Percentiles rank a stretch among this genome's conserved stretches.
Evolutionary conservation across 2,888 invertebrate species (phyloP).

Genomic region (Melitaea athalia): DNA sequence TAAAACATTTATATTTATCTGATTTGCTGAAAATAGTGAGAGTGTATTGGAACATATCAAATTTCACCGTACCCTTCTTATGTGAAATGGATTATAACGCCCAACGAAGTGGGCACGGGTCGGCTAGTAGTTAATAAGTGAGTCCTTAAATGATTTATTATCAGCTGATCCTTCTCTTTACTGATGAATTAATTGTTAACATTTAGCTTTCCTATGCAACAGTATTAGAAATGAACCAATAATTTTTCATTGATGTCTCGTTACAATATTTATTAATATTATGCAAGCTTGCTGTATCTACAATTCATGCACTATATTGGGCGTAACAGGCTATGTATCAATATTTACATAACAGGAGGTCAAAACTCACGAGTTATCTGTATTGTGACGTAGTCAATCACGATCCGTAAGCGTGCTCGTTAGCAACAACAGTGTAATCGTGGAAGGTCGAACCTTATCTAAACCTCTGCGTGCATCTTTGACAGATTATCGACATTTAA

Average conservation of each 20-base stretch:
- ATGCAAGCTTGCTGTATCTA: constrained; percentile 4
- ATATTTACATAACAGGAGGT: constrained; percentile 51
- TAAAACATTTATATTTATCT: too few relatives aligned
- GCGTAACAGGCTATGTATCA: constrained; percentile 38
- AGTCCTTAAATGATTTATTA: not conserved
- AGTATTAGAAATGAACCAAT: not conserved
- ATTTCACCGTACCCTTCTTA: too few relatives aligned
- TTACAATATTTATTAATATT: not conserved
- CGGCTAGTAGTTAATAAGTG: too few relatives aligned
- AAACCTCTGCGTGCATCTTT: constrained; percentile 45
- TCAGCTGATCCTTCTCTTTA: too few relatives aligned
- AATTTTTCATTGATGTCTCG: not conserved
- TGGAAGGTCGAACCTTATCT: constrained; percentile 47
- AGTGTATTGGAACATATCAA: too few relatives aligned
- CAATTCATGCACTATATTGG: constrained; percentile 19
- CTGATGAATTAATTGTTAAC: too few relatives aligned
- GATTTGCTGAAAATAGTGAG: too few relatives aligned
- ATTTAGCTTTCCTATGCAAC: too few relatives aligned
- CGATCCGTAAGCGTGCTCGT: constrained; percentile 48
- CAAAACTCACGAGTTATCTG: constrained; percentile 54
- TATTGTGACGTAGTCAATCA: constrained; percentile 59
- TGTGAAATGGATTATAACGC: too few relatives aligned
- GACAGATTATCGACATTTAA: constrained; percentile 41
- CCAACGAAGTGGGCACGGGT: too few relatives aligned
- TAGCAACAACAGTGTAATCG: constrained; percentile 32